Base-by-base conservation (phyloP, 2,113 vertebrate species). In the Agelaius phoeniceus region DNA sequence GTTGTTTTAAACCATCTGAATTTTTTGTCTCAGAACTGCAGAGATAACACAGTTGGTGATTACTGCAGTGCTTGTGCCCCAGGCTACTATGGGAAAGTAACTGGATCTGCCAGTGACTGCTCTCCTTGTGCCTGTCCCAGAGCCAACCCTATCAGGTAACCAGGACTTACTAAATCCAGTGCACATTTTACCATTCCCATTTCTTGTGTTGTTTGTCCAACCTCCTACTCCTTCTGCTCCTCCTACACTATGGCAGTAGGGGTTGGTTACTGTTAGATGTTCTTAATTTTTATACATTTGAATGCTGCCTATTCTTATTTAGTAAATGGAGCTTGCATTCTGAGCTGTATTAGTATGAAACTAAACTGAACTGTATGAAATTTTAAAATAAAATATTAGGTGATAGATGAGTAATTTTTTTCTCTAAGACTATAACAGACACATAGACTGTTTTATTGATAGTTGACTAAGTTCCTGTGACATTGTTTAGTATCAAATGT, bases 121-220 rank as follows among this genome's bases (percentile, higher is more conserved):
- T 98, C 98, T n/a, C 97, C 89, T 2, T 99, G 99, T 91, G 97
- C 98, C 74, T 99, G 99, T 96, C 99, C 99, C 55, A 98, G 97
- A 54, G 91, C 48, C 72, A 97, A 94, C 84, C 97, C 97, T n/a
- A 98, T 98, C 91, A 99, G 99, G 99, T 99, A 97, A 97, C 16
- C 62, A 87, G 55, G 82, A 59, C 12, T 91, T 52, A 37, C 5
- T 71, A 85, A 94, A 79, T 75, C 35, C 43, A 33, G 3, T 67
- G 19, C 46, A 7, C 11, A 10, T 84, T 62, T 78, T 69, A 67
- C 37, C 22, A 27, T 65, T 83, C 37, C 0, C 1, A 35, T 83
- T 75, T 65, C 17, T 68, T 88, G 19, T 76, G 28, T 24, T 72
- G 11, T 67, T 6, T 4, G 2, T 80, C 43, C 6, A 7, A 27